A percentile compares a stretch with the other conserved stretches of the same genome.
Evolutionary conservation across 2,113 vertebrate species (phyloP).

Genomic region (Campylomormyrus numenius): DNA sequence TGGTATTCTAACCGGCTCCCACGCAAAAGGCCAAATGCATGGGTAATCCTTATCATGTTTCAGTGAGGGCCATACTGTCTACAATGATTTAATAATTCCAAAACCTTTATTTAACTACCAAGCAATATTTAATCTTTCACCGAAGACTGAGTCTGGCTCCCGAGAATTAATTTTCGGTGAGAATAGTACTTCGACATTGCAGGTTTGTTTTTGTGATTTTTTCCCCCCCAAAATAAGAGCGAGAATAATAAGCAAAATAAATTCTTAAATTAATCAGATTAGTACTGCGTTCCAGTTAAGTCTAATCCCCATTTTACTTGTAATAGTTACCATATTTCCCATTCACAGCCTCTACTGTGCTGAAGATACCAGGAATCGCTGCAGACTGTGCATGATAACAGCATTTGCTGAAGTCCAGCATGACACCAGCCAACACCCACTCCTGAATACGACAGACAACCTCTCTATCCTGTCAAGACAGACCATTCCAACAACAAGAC

Average conservation of each 20-base stretch:
- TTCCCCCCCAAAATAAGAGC: neutral
- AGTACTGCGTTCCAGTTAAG: neutral
- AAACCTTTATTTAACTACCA: neutral
- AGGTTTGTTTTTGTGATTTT: neutral
- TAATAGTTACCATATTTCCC: neutral
- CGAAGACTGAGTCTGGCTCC: neutral
- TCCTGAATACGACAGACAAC: neutral
- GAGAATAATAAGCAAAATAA: too few relatives aligned
- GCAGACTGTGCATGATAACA: neutral
- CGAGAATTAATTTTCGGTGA: neutral
- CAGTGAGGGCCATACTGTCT: neutral
- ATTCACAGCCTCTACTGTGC: neutral
- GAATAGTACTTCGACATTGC: neutral
- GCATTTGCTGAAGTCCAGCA: neutral
- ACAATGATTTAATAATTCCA: neutral
- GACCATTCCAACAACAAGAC: neutral
- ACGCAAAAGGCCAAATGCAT: neutral
- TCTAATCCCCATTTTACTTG: neutral
- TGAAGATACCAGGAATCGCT: neutral
- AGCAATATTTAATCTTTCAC: neutral
- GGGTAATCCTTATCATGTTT: neutral
- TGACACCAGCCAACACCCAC: neutral
- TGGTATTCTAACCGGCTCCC: neutral
- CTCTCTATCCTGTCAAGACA: neutral
- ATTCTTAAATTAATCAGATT: too few relatives aligned